Conservation (phyloP, 1,140 invertebrate species). For the Gryon sp. region DNA sequence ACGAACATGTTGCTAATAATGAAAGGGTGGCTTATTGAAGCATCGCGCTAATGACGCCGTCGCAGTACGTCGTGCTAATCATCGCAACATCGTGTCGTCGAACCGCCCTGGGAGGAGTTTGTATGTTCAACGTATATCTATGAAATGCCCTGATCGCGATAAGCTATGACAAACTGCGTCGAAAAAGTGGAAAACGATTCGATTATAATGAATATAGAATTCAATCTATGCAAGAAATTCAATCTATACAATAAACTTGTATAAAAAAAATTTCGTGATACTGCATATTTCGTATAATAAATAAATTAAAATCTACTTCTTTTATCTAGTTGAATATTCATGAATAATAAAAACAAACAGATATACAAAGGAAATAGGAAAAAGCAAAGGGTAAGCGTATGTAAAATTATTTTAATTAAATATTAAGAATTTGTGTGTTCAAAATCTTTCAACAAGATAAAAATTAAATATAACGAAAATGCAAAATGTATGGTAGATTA, state of each 20-base stretch:
- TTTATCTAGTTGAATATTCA: no score
- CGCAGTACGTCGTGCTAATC: constrained; percentile 68
- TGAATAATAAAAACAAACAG: no score
- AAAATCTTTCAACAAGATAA: no score
- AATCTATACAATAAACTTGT: neutral
- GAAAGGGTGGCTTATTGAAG: constrained; percentile 70
- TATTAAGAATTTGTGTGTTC: no score
- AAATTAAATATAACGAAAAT: no score
- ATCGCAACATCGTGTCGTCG: constrained; percentile 65
- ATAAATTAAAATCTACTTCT: no score
- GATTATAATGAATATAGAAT: constrained; percentile 36
- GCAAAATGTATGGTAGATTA: no score
- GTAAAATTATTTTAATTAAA: no score
- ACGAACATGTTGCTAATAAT: constrained; percentile 73
- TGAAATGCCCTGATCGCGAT: constrained; percentile 27
- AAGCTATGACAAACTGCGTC: constrained; percentile 8
- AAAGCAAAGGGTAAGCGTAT: no score
- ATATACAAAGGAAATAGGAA: no score
- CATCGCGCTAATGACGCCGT: constrained; percentile 67
- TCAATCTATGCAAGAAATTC: neutral
- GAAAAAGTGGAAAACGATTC: constrained; percentile 43
- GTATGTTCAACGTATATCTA: constrained; percentile 21
- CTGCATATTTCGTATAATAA: no score
- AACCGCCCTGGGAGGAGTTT: constrained; percentile 50
- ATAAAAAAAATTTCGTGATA: no score